Base-by-base conservation (phyloP, 2,797 vertebrate species). In the Hemitrygon akajei region DNA sequence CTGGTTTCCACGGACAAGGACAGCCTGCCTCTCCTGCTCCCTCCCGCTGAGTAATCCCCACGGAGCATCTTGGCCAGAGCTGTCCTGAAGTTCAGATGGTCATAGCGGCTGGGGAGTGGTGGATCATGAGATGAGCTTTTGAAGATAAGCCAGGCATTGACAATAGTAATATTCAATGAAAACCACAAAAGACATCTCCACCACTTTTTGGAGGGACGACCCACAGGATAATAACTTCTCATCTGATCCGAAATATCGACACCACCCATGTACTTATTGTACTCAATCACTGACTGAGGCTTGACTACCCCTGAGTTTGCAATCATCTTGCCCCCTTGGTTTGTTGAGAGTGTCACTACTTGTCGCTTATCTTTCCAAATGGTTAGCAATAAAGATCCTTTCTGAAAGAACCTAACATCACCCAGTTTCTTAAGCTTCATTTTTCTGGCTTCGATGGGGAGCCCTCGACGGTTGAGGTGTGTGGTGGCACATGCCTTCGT, bases 161-260 rank as follows among this genome's bases (percentile, higher is more conserved):
- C 97, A 22, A 98, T 97, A 95, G 97, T 97, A 94, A 97, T 95
- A 47, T 97, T 98, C 77, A 98, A 96, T 77, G 97, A 97, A 95
- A 97, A 98, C 97, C 97, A 98, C 95, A 98, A 95, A 94, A 98
- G 97, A 95, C 97, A 98, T 95, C 97, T 97, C 97, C 97, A 98
- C 97, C 97, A 98, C 95, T 97, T 97, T 95, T 97, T 97, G 77
- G 97, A 97, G 0, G 97, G 97, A 94, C 97, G 95, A 69, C 97
- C 97, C 0, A 98, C 97, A 95, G 97, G 97, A 95, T 98, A 98
- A 96, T 97, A 97, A 86, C 97, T 97, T 93, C 97, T 96, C 94
- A 97, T 96, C 95, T 97, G 97, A 96, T 98, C 97, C 0, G 97
- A 97, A 93, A 97, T 95, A 94, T 97, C 97, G 76, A 97, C 97